Evolutionary conservation across 2,113 vertebrate species (phyloP), one percentile per base, ranked within the genome.

Genomic region (Pelvicachromis taeniatus): DNA sequence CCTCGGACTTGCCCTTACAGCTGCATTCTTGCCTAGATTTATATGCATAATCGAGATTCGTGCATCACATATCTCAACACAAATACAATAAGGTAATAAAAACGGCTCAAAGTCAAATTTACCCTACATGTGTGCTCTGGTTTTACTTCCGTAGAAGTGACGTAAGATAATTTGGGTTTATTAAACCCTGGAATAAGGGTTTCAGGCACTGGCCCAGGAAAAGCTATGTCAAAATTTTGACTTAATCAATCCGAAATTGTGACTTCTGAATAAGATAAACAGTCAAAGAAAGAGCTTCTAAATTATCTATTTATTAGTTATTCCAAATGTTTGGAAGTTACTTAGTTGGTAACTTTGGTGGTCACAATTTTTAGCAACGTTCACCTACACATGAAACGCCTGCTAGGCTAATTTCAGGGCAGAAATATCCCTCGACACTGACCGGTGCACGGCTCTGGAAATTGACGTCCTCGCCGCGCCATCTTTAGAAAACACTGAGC

Each of bases 401-500:
- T 92, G 75, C 7, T 26, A 89, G 78, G 3, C 2, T 0, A 6
- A 0, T 0, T 1, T 21, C 45, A 40, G 93, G 90, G 70, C 12
- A 5, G 0, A 17, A 1, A 5, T 11, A 2, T 2, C 6, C 31
- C 10, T 0, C 1, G 1, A 1, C 45, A 0, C 79, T 8, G 2
- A 84, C 61, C 83, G 65, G 38, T 80, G 86, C 83, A 87, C 59
- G 45, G 17, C 48, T 26, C 86, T 88, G 77, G 53, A 78, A 90
- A 89, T 87, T 90, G 93, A 93, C 89, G 90, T 93, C 55, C 54
- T 35, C 40, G 91, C 81, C 90, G 95, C 96, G 96, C 96, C 96
- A 96, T 96, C 96, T 96, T 97, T 92, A 78, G 88, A 96, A 95
- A 95, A 92, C 87, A 92, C 61, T 88, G 80, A 79, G 81, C 68